These are phyloP conservation scores for Scolanthus callimorphus DNA, from an alignment of 92 coral and sea anemone species.

Conservation along the genomic window DNA sequence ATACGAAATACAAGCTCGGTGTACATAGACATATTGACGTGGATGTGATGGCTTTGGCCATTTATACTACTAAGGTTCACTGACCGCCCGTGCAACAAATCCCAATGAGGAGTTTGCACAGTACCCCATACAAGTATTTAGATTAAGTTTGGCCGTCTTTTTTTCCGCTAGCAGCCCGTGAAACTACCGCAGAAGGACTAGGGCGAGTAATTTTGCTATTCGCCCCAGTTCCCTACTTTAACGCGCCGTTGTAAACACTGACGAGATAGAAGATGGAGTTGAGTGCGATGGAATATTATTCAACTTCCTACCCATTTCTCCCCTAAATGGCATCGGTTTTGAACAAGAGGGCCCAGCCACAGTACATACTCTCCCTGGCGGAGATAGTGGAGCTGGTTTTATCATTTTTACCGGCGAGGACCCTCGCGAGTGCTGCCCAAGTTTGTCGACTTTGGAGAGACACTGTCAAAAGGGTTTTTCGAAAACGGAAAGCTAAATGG, in stretches of 20 bases:
- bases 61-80: too few relatives aligned
- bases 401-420: slow-evolving; percentile 79
- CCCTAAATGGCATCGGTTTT: slow-evolving; percentile 56
- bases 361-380: slow-evolving; percentile 55
- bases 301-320: too few relatives aligned
- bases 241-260: slow-evolving; percentile 29
- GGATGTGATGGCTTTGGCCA: too few relatives aligned
- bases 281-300: not conserved
- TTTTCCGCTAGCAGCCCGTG: too few relatives aligned
- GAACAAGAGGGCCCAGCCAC: slow-evolving; percentile 33
- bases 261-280: not conserved
- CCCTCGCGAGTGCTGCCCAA: slow-evolving; percentile 55
- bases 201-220: not conserved
- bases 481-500: slow-evolving; percentile 72
- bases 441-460: slow-evolving; percentile 92
- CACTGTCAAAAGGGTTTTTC: slow-evolving; percentile 62
- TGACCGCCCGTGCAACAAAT: too few relatives aligned
- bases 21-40: too few relatives aligned
- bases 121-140: too few relatives aligned
- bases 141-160: too few relatives aligned
- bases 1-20: too few relatives aligned
- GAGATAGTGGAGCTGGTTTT: slow-evolving; percentile 82
- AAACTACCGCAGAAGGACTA: too few relatives aligned
- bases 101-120: too few relatives aligned
- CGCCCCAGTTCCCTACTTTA: slow-evolving; percentile 15